These are phyloP conservation scores for Drosophila meridiana DNA, from an alignment of 2,888 invertebrate species.

Conservation along the genomic window DNA sequence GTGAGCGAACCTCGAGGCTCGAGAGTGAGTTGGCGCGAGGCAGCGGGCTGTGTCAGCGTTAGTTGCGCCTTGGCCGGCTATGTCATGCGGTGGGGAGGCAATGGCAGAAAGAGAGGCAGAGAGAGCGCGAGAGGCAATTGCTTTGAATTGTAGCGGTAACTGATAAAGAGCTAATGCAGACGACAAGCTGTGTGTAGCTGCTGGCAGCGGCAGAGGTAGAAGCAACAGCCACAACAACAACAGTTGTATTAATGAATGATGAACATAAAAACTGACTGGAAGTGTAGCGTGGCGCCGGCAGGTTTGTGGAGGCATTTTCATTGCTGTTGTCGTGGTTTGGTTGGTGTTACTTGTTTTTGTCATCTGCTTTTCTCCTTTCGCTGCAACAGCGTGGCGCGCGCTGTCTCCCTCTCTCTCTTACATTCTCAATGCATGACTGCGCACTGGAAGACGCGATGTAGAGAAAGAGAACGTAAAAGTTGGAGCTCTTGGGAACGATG, in stretches of 20 bases:
- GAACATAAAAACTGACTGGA: conserved; percentile 44
- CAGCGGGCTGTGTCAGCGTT: conserved; percentile 49
- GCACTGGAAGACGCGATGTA: conserved; percentile 15
- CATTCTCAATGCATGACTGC: conserved; percentile 36
- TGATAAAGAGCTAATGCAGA: conserved; percentile 43
- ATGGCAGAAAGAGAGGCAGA: not conserved
- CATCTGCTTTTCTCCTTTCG: conserved; percentile 28
- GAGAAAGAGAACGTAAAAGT: conserved; percentile 17
- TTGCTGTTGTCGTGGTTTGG: conserved; percentile 25
- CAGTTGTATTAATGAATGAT: not conserved
- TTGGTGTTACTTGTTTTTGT: conserved; percentile 43
- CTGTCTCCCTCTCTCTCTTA: not conserved
- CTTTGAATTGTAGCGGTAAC: conserved; percentile 45
- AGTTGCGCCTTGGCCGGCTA: conserved; percentile 34
- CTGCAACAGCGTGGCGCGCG: conserved; percentile 15
- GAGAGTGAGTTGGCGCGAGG: conserved; percentile 26
- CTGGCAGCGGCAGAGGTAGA: conserved; percentile 10
- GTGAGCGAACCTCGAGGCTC: conserved; percentile 46
- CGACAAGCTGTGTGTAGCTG: conserved; percentile 37
- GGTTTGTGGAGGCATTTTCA: conserved; percentile 43
- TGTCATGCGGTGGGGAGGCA: conserved; percentile 22
- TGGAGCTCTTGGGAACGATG: conserved; percentile 30
- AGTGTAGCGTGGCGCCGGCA: conserved; percentile 35
- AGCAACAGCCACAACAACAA: conserved; percentile 11
- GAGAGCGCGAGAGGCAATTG: conserved; percentile 25